Evolutionary conservation across 2,888 invertebrate genomes (phyloP).

Genomic region (Drosophila leonis): DNA sequence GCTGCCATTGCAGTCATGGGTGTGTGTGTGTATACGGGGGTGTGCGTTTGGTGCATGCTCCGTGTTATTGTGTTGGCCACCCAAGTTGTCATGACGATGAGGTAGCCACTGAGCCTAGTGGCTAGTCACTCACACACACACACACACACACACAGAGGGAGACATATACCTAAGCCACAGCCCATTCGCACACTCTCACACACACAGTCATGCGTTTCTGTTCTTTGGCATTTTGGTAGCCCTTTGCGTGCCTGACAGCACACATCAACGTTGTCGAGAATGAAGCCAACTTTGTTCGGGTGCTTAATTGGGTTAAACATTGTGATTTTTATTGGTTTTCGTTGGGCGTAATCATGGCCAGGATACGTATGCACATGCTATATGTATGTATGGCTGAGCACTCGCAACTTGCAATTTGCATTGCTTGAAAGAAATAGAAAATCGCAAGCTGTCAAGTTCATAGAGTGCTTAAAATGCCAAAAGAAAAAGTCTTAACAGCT

Average conservation of each 20-base stretch:
- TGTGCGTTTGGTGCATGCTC: constrained; percentile 74
- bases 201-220: constrained; percentile 12
- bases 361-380: neutral
- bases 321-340: constrained; percentile 67
- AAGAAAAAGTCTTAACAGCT: constrained; percentile 61
- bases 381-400: no score
- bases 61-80: constrained; percentile 79
- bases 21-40: constrained; percentile 34
- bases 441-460: constrained; percentile 53
- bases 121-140: constrained; percentile 39
- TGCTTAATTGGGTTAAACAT: constrained; percentile 78
- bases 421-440: constrained; percentile 59
- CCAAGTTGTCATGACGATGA: constrained; percentile 66
- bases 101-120: constrained; percentile 44
- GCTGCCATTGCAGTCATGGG: constrained; percentile 44
- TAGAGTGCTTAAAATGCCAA: constrained; percentile 44
- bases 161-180: neutral
- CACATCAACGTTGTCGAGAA: constrained; percentile 21
- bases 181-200: neutral
- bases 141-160: no score
- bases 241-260: constrained; percentile 38
- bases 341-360: constrained; percentile 38
- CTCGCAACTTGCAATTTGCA: constrained; percentile 19
- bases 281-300: constrained; percentile 66
- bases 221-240: constrained; percentile 8